Base-by-base conservation (phyloP, 2,888 invertebrate genomes). In the Petrophora chlorosata region DNA sequence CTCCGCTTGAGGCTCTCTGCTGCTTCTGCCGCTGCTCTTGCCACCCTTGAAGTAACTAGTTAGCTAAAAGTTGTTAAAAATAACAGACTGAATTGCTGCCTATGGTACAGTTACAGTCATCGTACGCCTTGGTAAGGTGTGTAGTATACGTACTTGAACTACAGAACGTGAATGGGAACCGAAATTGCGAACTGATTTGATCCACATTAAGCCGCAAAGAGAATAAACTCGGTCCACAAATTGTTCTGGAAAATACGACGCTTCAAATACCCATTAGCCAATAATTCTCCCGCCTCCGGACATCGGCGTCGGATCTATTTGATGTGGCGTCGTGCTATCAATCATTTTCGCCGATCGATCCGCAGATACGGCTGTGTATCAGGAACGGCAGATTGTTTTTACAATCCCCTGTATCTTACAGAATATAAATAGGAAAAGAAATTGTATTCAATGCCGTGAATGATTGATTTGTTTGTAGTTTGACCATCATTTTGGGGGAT, bases 321-420 rank as follows among this genome's bases (percentile, higher is more conserved):
- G 46, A 53, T 49, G 55, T 36, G 47, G 43, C 52, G 25, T 44
- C 29, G 42, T 43, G 36, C 52, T 61, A 73, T 74, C 73, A 73
- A 76, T 76, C 73, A 73, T 70, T 61, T 65, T 63, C 49, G 42
- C 39, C 29, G 44, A 63, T 59, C 56, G 61, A 68, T 67, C 52
- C 43, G 15, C 19, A 26, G 48, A 48, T 35, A 45, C 53, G 56
- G 61, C 39, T 62, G 60, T 53, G 63, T 52, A 51, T 49, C 55
- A 34, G 47, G 29, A 30, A 44, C 42, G 61, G 61, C 65, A 56
- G 58, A 70, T 74, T 71, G 70, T 72, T 73, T 67, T 67, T 59
- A 53, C 60, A 39, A 47, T 53, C 51, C 34, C 46, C 32, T 55
- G 51, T 58, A 57, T 56, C 50, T 59, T 43, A 41, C n/a, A n/a